These are phyloP conservation scores for Drosophila nikananu DNA, from an alignment of 1,140 invertebrate genomes.

Conservation along the genomic window DNA sequence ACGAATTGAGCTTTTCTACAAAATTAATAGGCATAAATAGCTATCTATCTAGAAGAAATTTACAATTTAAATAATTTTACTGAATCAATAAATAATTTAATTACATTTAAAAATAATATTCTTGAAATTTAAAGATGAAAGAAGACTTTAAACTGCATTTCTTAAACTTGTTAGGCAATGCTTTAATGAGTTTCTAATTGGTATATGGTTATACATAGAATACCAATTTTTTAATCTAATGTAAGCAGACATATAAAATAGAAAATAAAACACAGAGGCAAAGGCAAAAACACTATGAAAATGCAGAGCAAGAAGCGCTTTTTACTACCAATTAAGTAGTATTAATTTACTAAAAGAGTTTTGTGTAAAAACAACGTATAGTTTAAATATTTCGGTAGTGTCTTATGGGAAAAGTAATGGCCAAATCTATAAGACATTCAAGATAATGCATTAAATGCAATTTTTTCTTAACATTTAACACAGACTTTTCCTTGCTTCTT, in stretches of 20 bases:
- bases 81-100: no score
- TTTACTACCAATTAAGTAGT: neutral
- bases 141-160: neutral
- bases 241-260: neutral
- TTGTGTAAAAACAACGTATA: neutral
- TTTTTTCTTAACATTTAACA: neutral
- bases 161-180: neutral
- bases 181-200: neutral
- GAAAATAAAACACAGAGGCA: neutral
- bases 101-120: neutral
- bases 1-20: no score
- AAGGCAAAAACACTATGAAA: neutral
- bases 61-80: neutral
- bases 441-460: rapidly evolving
- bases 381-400: neutral
- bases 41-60: neutral
- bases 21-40: neutral
- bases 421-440: neutral
- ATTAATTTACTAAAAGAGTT: neutral
- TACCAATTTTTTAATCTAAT: neutral
- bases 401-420: neutral
- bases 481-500: no score
- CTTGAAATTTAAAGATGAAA: neutral
- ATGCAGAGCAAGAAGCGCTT: no score
- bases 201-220: neutral